These are phyloP conservation scores for Platalea minor DNA, from an alignment of 2,797 vertebrate genomes.

Conservation along the genomic window DNA sequence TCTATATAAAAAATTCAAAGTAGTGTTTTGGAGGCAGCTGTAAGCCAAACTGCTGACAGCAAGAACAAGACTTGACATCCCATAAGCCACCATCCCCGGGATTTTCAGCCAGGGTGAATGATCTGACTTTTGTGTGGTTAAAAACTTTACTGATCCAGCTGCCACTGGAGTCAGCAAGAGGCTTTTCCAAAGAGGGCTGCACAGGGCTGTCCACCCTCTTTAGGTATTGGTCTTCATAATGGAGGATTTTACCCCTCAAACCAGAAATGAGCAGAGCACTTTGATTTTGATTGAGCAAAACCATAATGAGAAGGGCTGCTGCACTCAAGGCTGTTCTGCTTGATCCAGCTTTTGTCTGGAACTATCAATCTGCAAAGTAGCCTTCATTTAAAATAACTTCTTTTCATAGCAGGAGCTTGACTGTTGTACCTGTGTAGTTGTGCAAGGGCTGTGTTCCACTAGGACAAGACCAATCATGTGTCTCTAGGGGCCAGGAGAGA, in stretches of 20 bases:
- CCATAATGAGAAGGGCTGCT: background rate
- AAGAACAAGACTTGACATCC: background rate
- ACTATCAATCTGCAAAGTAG: background rate
- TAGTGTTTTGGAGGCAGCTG: background rate
- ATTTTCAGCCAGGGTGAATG: background rate
- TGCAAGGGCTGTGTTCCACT: background rate
- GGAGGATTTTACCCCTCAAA: background rate
- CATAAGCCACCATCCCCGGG: background rate
- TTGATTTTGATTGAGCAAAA: background rate
- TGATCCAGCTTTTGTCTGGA: background rate
- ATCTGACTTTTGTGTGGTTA: background rate
- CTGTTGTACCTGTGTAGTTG: background rate
- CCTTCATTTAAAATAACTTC: background rate
- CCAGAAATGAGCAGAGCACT: background rate
- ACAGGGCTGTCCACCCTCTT: background rate
- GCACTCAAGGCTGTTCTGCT: background rate
- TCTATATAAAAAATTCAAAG: background rate
- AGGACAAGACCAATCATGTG: fast-evolving
- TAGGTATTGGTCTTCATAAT: background rate
- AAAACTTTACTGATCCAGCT: background rate
- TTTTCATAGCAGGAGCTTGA: background rate
- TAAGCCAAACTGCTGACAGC: background rate
- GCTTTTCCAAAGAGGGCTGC: background rate
- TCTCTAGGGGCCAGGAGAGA: background rate
- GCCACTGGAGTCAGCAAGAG: background rate